Base-by-base conservation (phyloP, 2,113 vertebrate species). In the Ailurus styani region DNA sequence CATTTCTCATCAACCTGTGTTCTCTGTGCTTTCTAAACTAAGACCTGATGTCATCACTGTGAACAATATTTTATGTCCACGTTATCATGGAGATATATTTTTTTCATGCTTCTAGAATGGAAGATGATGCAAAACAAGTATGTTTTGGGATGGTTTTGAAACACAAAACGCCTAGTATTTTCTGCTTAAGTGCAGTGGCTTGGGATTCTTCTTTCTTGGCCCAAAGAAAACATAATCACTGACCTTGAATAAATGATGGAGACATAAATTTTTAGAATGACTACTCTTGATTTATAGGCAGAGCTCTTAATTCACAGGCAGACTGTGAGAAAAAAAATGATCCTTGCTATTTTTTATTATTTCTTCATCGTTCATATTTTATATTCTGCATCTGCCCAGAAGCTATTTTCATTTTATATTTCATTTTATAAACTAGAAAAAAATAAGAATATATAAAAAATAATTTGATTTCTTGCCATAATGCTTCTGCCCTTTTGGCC, bases 341-440 rank as follows among this genome's bases (percentile, higher is more conserved):
- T 82, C 77, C 87, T 93, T 97, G 79, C 72, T 94, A 47, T 94
- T 98, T 98, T 93, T 96, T 17, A 95, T 97, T 97, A 97, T 98
- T 98, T 97, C 66, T 93, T 96, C 90, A 93, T 97, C 11, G 5
- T 96, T 97, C 79, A 91, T 94, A 97, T 89, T 98, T 97, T 93
- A 95, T 96, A 95, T 86, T 92, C 92, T 96, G 62, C 73, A 84
- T 97, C 50, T 90, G 12, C 54, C 95, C 77, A 79, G 84, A 95
- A 55, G 90, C 64, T 87, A 13, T 96, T 93, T 97, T 78, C 55
- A n/a, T n/a, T n/a, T n/a, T n/a, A n/a, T n/a, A n/a, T n/a, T n/a
- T n/a, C n/a, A 81, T 97, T 96, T 90, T 96, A 86, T 87, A 90
- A 96, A 85, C 47, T 78, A 12, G 78, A 81, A 87, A 93, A 95